A percentile compares a stretch with the other conserved stretches of the same genome.
These are phyloP conservation scores for Glaucomys volans DNA, from an alignment of 2,113 vertebrate species.

Conservation along the genomic window DNA sequence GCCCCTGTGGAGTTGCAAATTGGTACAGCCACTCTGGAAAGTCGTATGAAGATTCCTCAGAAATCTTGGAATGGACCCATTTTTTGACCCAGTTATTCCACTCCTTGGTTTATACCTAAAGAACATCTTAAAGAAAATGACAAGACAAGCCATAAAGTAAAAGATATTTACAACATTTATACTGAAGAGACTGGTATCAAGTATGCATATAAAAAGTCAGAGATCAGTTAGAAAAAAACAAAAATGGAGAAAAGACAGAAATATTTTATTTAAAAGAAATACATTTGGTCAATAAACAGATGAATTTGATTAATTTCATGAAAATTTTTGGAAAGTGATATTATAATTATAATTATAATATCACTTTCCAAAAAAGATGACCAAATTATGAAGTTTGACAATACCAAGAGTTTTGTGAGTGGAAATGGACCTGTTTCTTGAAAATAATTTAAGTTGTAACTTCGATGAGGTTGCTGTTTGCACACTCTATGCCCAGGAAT, in stretches of 20 bases:
- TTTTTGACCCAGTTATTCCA: too few relatives aligned
- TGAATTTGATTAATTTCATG: not conserved
- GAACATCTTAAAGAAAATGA: conserved; percentile 40
- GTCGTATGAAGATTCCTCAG: too few relatives aligned
- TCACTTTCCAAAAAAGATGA: conserved; percentile 32
- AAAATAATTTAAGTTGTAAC: not conserved
- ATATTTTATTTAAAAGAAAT: not conserved
- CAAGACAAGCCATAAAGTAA: conserved; percentile 42
- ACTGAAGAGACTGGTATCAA: not conserved
- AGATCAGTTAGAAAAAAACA: not conserved
- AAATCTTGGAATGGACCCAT: too few relatives aligned
- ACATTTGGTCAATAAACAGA: not conserved
- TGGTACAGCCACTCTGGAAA: too few relatives aligned
- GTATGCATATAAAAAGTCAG: not conserved
- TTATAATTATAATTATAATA: not conserved
- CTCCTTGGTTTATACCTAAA: too few relatives aligned
- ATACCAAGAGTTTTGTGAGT: not conserved
- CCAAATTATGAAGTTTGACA: not conserved
- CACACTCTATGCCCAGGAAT: not conserved
- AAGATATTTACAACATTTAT: not conserved
- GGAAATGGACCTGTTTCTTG: not conserved
- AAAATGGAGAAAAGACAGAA: not conserved
- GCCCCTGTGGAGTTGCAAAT: too few relatives aligned
- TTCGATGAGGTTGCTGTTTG: not conserved
- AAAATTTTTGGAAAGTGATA: not conserved